A percentile compares a stretch with the other conserved stretches of the same genome.
Evolutionary conservation across 2,888 invertebrate genomes (phyloP).

Genomic region (Athalia cordata): DNA sequence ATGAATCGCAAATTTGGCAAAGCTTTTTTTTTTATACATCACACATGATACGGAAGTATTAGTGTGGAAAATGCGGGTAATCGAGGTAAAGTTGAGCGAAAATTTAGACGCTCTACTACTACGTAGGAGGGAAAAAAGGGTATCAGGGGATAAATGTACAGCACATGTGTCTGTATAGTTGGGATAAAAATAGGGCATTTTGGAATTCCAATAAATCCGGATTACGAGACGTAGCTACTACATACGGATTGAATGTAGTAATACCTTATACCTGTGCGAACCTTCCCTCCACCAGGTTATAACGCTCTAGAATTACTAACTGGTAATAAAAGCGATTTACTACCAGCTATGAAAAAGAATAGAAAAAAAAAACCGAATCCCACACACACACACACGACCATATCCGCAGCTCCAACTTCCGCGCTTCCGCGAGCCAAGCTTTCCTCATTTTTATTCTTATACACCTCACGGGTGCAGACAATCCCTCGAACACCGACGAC

Average conservation of each 20-base stretch:
- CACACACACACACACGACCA: background rate
- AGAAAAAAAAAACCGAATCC: background rate
- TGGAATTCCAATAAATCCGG: slow-evolving; percentile 29
- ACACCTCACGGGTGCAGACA: no score
- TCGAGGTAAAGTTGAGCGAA: no score
- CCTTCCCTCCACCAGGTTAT: background rate
- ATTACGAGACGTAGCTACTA: slow-evolving; percentile 2
- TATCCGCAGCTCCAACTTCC: background rate
- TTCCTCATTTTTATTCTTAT: background rate
- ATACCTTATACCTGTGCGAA: background rate
- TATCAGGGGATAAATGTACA: no score
- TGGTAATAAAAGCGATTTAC: slow-evolving; percentile 9
- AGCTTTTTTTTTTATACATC: no score
- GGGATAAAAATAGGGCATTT: slow-evolving; percentile 6
- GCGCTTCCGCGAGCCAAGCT: background rate
- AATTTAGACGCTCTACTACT: no score
- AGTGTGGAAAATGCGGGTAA: no score
- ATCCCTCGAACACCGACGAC: background rate
- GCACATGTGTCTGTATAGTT: background rate
- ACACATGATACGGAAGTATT: no score
- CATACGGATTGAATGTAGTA: background rate
- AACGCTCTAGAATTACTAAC: slow-evolving; percentile 5
- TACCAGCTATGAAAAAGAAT: background rate
- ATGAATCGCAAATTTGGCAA: no score
- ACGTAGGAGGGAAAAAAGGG: no score